Evolutionary conservation across 1,140 invertebrate species (phyloP).

Genomic region (Drosophila subobscura): DNA sequence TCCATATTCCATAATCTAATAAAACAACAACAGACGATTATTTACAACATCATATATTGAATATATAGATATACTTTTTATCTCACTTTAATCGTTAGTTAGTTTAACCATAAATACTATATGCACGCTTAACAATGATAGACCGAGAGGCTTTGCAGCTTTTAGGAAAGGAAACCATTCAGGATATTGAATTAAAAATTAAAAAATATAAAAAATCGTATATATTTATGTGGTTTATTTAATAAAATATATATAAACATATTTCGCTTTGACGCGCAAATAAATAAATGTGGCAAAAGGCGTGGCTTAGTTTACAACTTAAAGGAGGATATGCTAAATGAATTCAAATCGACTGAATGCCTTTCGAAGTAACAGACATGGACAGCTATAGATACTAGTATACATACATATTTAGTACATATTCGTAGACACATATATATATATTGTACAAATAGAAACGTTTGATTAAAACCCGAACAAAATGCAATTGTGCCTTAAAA

Average conservation of each 20-base stretch:
- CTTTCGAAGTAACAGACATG: constrained; percentile 40
- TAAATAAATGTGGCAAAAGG: constrained; percentile 66
- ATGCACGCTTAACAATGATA: constrained; percentile 69
- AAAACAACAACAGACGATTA: not conserved
- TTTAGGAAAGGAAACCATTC: constrained; percentile 26
- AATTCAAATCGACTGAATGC: constrained; percentile 59
- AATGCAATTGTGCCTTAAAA: constrained; percentile 42
- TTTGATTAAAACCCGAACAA: constrained; percentile 30
- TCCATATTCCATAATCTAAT: not conserved
- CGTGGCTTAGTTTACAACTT: constrained; percentile 62
- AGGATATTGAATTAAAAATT: constrained; percentile 23
- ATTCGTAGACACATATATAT: constrained; percentile 41
- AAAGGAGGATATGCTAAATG: constrained; percentile 51
- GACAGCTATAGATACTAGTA: constrained; percentile 17
- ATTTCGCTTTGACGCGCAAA: constrained; percentile 34
- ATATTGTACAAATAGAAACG: constrained; percentile 40
- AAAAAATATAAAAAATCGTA: constrained; percentile 16
- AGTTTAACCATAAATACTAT: constrained; percentile 35
- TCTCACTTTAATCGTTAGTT: constrained; percentile 13
- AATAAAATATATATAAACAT: constrained; percentile 44
- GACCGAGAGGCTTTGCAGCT: constrained; percentile 38
- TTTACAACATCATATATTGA: constrained; percentile 27
- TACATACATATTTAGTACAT: constrained; percentile 21
- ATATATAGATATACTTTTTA: constrained; percentile 36
- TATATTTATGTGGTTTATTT: constrained; percentile 35